phyloP scores from a whole-genome alignment of 2,888 invertebrate genomes.

The Liodrosophila aerea region DNA sequence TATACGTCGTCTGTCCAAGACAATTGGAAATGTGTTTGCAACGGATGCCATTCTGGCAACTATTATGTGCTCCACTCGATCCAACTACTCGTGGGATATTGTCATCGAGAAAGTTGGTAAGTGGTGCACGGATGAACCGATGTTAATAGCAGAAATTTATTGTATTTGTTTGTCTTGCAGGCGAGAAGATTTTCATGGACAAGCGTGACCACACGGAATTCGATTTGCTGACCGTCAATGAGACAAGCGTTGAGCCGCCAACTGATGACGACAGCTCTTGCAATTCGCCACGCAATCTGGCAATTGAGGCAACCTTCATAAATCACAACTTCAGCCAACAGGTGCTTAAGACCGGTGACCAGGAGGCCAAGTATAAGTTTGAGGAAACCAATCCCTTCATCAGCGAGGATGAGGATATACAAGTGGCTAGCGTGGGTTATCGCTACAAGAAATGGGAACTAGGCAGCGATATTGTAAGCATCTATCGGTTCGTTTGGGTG shows the following conservation, averaged over 20 bases:
- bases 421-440: conserved; percentile 97
- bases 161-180: conserved; percentile 75
- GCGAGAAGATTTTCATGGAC: conserved; percentile 97
- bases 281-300: conserved; percentile 97
- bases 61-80: conserved; percentile 99
- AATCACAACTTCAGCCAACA: conserved; percentile 99
- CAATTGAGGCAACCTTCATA: conserved; percentile 99
- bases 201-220: conserved; percentile 99
- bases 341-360: conserved; percentile 87
- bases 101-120: conserved; percentile 96
- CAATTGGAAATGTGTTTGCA: conserved; percentile 97
- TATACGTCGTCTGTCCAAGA: conserved; percentile 95
- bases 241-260: conserved; percentile 98
- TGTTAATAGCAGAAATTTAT: not conserved
- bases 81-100: conserved; percentile 99
- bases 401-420: conserved; percentile 95
- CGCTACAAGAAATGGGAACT: conserved; percentile 98
- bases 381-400: conserved; percentile 96
- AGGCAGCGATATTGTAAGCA: conserved; percentile 93
- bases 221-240: conserved; percentile 98
- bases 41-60: conserved; percentile 99
- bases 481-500: not conserved
- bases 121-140: too few species aligned
- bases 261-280: conserved; percentile 97
- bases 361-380: conserved; percentile 93